Percentiles rank a stretch among this genome's conserved stretches.
Evolutionary conservation across 2,797 vertebrate species (phyloP).

Genomic region (Diplodus puntazzo): DNA sequence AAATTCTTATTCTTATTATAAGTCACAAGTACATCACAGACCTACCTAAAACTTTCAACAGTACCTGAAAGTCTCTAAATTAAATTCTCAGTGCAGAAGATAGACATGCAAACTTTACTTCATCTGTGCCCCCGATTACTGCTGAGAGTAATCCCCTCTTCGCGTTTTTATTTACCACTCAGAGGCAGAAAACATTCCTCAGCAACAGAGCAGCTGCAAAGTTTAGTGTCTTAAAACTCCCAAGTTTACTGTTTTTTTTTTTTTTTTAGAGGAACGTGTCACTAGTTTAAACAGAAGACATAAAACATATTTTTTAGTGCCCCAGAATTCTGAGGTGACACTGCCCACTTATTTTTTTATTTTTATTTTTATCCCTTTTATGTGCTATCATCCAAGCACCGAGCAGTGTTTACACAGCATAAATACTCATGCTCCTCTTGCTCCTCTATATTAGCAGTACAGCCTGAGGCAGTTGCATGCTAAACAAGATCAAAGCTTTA

Average conservation of each 20-base stretch:
- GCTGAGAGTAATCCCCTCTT: conserved; percentile 11
- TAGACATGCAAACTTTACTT: background rate
- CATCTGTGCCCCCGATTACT: background rate
- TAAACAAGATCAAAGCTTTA: background rate
- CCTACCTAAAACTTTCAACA: background rate
- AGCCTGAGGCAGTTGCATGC: background rate
- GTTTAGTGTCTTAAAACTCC: background rate
- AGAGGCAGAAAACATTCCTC: conserved; percentile 21
- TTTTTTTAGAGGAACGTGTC: conserved; percentile 20
- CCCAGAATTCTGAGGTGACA: background rate
- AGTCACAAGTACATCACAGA: background rate
- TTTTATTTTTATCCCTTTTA: background rate
- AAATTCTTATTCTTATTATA: background rate
- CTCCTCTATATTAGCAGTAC: too few species aligned
- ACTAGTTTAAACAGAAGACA: conserved; percentile 4
- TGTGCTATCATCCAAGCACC: background rate
- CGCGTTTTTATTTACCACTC: conserved; percentile 3
- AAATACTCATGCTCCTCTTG: conserved; percentile 6
- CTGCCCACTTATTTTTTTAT: background rate
- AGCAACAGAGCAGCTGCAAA: conserved; percentile 27
- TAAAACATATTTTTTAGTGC: conserved; percentile 1
- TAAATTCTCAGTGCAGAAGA: background rate
- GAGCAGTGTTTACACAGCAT: conserved; percentile 9
- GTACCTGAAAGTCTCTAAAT: background rate
- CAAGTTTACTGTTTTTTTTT: conserved; percentile 18